Evolutionary conservation across 2,888 invertebrate species (phyloP), one percentile per base, ranked within the genome.

Genomic region (Mycalesis mineus): DNA sequence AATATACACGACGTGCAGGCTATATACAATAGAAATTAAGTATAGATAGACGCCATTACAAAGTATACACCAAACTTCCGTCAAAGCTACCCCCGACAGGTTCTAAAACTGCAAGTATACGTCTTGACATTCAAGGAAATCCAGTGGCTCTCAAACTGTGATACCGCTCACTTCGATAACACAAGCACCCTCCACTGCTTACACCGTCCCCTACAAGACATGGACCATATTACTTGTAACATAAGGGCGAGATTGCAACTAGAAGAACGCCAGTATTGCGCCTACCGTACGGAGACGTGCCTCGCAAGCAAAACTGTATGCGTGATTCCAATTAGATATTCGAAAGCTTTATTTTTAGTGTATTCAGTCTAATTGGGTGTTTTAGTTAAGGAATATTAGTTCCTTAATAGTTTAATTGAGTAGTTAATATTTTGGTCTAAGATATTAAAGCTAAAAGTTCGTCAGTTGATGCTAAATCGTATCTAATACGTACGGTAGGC

Each of bases 101-200:
- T 57, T 54, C 51, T 39, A 50, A 55, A 62, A 56, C 60, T 55
- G 55, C 57, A 61, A 63, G 62, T 57, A 56, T 54, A 51, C 60
- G 55, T 57, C 63, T 63, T 63, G 60, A 63, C 63, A 61, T 63
- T 63, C 58, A 63, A 58, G 58, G 53, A 58, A 54, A 61, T 56
- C 60, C 63, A 58, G 60, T 56, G 63, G 53, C 63, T 47, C 60
- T 61, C 60, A 51, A 57, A 55, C 52, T 42, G 57, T 58, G 63
- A 63, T 63, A 63, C 62, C 62, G 62, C 60, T 60, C 55, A 60
- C 58, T 56, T 58, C 60, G 62, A 62, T 62, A 62, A 60, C 57
- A 57, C 55, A 40, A 62, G 62, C 33, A 49, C 62, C 57, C 60
- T 62, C 48, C 41, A 56, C 48, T 57, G 58, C 15, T 49, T 53